Evolutionary conservation across 2,888 invertebrate genomes (phyloP), one percentile per base, ranked within the genome.

Genomic region (Lasioglossum malachurum): DNA sequence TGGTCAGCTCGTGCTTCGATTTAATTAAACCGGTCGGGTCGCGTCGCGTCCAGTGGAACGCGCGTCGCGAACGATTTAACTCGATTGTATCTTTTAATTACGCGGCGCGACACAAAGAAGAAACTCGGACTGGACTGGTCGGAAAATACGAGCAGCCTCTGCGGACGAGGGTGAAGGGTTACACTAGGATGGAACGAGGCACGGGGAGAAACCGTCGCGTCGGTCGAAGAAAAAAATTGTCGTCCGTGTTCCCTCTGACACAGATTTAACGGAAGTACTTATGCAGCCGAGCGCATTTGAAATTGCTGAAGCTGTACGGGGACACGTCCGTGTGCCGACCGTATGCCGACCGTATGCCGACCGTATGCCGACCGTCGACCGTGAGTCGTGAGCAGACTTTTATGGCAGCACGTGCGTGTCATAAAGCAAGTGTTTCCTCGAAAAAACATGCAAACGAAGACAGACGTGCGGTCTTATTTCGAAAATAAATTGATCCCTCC

Each of bases 341-440:
- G 64, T 72, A 16, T 64, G 64, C 16, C 27, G 35, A 31, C 72
- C 60, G 64, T 75, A n/a, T n/a, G n/a, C n/a, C 31, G 31, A 31
- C 31, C 31, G 31, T 31, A 16, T 64, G 60, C 27, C 60, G 35
- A 31, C 72, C 67, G 31, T 31, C 31, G 31, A 31, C 31, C 31
- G 31, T 31, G 31, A 31, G 31, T 1, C 31, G 64, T 72, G 76
- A 27, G 77, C 76, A 53, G 44, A 78, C 80, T 82, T 91, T 89
- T 86, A 89, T 76, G 84, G 82, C 71, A 80, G 64, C 91, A 91
- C 88, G 87, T 90, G 88, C 75, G 80, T 79, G 81, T 88, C 90
- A 83, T 91, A 91, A 91, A 91, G 72, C 86, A 74, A 46, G 57
- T 67, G 84, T 88, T 86, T 87, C 86, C 79, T 53, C 82, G 80